Conservation (phyloP, 2,113 vertebrate species). For the Oceanodroma tethys region DNA sequence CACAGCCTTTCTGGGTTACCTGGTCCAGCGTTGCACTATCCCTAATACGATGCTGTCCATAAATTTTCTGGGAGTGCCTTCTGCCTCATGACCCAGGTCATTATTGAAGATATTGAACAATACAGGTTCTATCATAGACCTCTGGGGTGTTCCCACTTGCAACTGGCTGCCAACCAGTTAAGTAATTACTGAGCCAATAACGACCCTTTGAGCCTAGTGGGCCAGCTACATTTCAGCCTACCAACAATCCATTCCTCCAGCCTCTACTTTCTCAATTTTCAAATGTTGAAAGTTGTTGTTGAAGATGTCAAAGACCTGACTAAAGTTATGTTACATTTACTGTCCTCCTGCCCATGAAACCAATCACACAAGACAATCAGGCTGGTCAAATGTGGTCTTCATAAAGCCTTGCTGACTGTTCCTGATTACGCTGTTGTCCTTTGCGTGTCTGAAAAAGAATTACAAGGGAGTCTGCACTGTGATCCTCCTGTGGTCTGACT, state of each 20-base stretch:
- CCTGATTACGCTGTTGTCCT: neutral
- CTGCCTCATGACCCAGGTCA: neutral
- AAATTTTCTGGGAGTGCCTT: neutral
- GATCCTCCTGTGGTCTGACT: neutral
- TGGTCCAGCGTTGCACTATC: neutral
- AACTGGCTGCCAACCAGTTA: neutral
- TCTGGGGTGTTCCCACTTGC: neutral
- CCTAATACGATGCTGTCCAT: neutral
- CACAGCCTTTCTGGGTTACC: neutral
- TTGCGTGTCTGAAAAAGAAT: neutral
- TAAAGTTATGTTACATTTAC: neutral
- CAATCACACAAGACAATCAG: neutral
- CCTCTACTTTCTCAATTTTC: neutral
- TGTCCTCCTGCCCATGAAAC: neutral
- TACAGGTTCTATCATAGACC: neutral
- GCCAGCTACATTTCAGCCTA: neutral
- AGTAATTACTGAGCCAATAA: neutral
- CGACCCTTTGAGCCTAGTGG: neutral
- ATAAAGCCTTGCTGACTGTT: neutral
- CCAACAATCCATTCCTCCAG: neutral
- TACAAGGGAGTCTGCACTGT: accelerated
- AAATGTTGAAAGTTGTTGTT: neutral
- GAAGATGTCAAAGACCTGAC: neutral
- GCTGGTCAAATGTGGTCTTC: neutral
- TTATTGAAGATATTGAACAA: neutral